Percentiles rank a stretch among this genome's conserved stretches.
phyloP scores from a whole-genome alignment of 1,140 invertebrate species.

The Meloidogyne floridensis region DNA sequence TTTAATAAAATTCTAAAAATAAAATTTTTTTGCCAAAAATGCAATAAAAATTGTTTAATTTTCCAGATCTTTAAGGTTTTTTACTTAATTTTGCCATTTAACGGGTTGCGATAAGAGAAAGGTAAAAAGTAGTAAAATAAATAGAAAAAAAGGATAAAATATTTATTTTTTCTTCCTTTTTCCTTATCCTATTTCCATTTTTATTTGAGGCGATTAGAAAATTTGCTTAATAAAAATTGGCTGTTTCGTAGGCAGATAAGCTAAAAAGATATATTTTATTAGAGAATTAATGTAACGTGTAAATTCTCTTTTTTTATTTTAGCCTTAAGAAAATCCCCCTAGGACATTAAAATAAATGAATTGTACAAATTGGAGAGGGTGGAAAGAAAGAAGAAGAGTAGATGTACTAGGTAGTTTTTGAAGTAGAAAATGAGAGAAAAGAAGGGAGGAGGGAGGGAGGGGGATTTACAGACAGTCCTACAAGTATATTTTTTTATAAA shows the following conservation, averaged over 20 bases:
- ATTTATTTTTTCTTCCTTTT: background rate
- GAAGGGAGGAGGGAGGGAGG: too few species aligned
- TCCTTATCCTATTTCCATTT: background rate
- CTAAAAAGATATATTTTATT: background rate
- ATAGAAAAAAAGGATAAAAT: too few species aligned
- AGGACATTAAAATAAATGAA: background rate
- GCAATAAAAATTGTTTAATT: too few species aligned
- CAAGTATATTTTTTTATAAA: background rate
- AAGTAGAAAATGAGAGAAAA: too few species aligned
- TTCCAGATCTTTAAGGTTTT: too few species aligned
- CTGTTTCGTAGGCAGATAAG: slow-evolving; percentile 4
- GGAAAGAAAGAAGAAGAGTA: background rate
- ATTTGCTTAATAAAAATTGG: background rate
- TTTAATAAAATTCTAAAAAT: too few species aligned
- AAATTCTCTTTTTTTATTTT: background rate
- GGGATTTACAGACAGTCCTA: background rate
- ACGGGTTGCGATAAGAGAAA: too few species aligned
- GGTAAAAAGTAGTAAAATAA: too few species aligned
- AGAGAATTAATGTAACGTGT: slow-evolving; percentile 4
- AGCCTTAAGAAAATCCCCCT: background rate
- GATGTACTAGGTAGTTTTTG: too few species aligned
- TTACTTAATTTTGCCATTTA: too few species aligned
- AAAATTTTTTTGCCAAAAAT: too few species aligned
- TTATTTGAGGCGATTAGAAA: slow-evolving; percentile 2
- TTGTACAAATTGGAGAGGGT: background rate